Evolutionary conservation across 2,888 invertebrate species (phyloP).

Genomic region (Cecidostiba fungosa): DNA sequence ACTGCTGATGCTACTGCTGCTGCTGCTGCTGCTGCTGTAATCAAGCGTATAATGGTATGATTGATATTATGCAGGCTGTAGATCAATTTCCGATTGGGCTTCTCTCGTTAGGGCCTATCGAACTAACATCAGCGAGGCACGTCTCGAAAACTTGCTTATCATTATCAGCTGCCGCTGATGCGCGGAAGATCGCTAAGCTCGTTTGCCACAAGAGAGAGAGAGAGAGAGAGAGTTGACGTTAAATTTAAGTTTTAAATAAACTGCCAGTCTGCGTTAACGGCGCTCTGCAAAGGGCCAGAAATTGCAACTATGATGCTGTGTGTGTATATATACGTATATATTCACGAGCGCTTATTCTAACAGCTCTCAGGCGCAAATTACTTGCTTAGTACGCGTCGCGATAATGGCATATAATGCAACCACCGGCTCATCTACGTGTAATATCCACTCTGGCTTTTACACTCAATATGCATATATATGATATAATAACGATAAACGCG

Average conservation of each 20-base stretch:
- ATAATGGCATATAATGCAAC: not conserved
- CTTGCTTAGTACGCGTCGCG: conserved; percentile 41
- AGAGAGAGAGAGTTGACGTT: too few relatives aligned
- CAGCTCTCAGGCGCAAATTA: conserved; percentile 40
- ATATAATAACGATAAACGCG: conserved; percentile 7
- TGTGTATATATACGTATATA: conserved; percentile 27
- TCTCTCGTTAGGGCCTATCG: too few relatives aligned
- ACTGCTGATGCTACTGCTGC: not conserved
- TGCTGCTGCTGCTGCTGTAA: not conserved
- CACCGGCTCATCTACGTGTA: not conserved
- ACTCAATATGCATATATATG: not conserved
- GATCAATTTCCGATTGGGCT: too few relatives aligned
- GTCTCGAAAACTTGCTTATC: too few relatives aligned
- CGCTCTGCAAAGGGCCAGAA: conserved; percentile 4
- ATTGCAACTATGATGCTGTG: conserved; percentile 25
- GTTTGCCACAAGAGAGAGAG: too few relatives aligned
- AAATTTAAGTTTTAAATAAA: too few relatives aligned
- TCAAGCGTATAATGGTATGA: not conserved
- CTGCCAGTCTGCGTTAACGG: too few relatives aligned
- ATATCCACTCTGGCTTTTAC: not conserved
- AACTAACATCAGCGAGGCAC: too few relatives aligned
- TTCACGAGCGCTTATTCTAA: not conserved
- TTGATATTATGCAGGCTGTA: too few relatives aligned
- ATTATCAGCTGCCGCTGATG: too few relatives aligned
- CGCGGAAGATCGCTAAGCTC: too few relatives aligned